Percentiles rank a stretch among this genome's conserved stretches.
Evolutionary conservation across 2,113 vertebrate species (phyloP).

Genomic region (Odontophorus gujanensis): DNA sequence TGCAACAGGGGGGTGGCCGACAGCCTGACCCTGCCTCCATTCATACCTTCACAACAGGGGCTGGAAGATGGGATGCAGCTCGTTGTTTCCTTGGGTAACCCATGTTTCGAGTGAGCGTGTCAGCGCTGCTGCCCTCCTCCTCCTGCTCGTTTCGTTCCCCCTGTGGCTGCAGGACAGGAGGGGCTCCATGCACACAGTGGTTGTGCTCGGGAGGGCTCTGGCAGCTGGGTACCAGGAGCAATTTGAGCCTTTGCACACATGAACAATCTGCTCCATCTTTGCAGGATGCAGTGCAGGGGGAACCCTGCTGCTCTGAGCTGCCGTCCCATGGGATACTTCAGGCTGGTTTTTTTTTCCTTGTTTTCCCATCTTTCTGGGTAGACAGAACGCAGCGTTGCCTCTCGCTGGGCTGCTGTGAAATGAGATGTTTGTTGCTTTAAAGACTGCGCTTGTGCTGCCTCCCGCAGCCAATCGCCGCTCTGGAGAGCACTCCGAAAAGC

Average conservation of each 20-base stretch:
- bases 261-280: not conserved
- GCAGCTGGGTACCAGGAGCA: fast-evolving
- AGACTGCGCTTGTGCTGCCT: not conserved
- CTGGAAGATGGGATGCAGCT: not conserved
- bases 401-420: not conserved
- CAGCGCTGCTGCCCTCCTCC: too few species aligned
- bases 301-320: not conserved
- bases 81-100: not conserved
- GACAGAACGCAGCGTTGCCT: not conserved
- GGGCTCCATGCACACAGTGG: not conserved
- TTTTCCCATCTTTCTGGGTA: not conserved
- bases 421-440: not conserved
- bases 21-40: not conserved
- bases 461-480: not conserved
- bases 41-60: fast-evolving
- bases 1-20: not conserved
- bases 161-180: fast-evolving
- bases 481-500: not conserved
- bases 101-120: not conserved
- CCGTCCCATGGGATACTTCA: not conserved
- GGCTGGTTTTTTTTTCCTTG: not conserved
- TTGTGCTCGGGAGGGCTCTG: not conserved
- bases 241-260: not conserved
- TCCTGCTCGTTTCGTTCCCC: fast-evolving
- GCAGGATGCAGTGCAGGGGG: not conserved